Base-by-base conservation (phyloP, 2,113 vertebrate genomes). In the Urocynchramus pylzowi region DNA sequence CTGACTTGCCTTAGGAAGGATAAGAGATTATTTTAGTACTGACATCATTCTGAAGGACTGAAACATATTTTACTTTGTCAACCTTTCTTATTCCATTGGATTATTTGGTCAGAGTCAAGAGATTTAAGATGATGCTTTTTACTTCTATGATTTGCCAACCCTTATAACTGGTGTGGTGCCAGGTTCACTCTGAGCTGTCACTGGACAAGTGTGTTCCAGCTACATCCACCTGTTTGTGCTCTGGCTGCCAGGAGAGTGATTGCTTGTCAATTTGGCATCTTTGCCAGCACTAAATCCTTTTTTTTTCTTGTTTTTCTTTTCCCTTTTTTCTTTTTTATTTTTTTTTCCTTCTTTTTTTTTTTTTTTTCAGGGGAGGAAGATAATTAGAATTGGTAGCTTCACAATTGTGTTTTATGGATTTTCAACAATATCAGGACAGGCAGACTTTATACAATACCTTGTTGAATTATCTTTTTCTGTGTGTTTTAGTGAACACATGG, bases 211-310 rank as follows among this genome's bases (percentile, higher is more conserved):
- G 67, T 93, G 74, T 90, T 95, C 94, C 90, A 96, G 81, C 88
- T 94, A 53, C 85, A 90, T 93, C 95, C 96, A 97, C 96, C 95
- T 97, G 97, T 95, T 96, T 97, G 84, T 96, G 80, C 83, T 93
- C 88, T 88, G 76, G 11, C 94, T 97, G 96, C 96, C 95, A 97
- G 91, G 11, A 95, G 74, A 86, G 83, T 92, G 90, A 96, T 65
- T 90, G 91, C 68, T 84, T 92, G 91, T 84, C 95, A 97, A 92
- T 93, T 84, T 84, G 92, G 95, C 74, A 93, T 79, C 89, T 96
- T 75, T 91, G 54, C 85, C 77, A 89, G 75, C 35, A 42, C 26
- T 90, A 77, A 95, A 96, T 91, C 76, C 28, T 18, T 26, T 50
- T n/a, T 35, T 59, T 93, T 45, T 6, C 10, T 61, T 17, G 13